Conservation (phyloP, 2,888 invertebrate species). For the Pristionchus arcanus region DNA sequence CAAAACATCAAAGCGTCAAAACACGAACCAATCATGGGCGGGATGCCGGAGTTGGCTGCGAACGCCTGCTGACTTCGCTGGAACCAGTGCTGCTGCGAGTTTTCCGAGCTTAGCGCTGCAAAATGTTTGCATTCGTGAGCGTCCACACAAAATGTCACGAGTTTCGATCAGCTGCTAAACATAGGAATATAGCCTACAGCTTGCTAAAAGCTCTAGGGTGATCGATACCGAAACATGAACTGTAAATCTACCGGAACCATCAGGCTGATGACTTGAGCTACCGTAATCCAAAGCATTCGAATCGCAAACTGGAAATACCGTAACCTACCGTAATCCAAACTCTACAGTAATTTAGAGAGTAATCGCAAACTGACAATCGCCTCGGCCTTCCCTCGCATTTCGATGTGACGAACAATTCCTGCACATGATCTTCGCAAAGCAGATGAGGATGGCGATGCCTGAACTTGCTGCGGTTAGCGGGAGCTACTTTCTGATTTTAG, state of each 20-base stretch:
- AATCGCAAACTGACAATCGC: slow-evolving; percentile 1
- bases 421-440: slow-evolving; percentile 43
- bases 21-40: slow-evolving; percentile 30
- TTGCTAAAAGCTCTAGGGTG: too few relatives aligned
- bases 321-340: background rate
- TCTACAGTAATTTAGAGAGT: background rate
- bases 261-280: too few relatives aligned
- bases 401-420: slow-evolving; percentile 14
- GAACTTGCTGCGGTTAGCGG: background rate
- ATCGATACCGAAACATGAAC: too few relatives aligned
- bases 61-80: slow-evolving; percentile 35
- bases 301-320: background rate
- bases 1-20: background rate
- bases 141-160: background rate
- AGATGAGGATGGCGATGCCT: slow-evolving; percentile 31
- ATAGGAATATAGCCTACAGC: background rate
- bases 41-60: slow-evolving; percentile 2
- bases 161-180: background rate
- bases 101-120: slow-evolving; percentile 28
- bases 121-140: background rate
- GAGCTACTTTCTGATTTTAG: too few relatives aligned
- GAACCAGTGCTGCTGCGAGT: slow-evolving; percentile 35
- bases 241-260: too few relatives aligned
- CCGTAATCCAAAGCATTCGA: background rate
- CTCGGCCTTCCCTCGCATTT: background rate